Conservation (phyloP, 2,113 vertebrate genomes). For the Myrmophylax atrothorax region DNA sequence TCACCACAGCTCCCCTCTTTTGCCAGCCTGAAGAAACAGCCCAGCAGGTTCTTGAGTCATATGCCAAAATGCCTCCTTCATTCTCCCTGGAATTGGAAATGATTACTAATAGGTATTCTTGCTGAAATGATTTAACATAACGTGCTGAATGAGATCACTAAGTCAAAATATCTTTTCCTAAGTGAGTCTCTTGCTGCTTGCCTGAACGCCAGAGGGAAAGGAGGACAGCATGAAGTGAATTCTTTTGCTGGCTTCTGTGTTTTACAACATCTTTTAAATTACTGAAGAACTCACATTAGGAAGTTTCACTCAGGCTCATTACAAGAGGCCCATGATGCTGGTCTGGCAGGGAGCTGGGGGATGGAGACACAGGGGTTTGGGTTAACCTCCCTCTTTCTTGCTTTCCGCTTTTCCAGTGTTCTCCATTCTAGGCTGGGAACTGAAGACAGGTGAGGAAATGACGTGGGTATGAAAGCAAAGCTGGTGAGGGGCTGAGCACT, state of each 20-base stretch:
- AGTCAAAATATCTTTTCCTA: slow-evolving; percentile 36
- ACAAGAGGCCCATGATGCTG: neutral
- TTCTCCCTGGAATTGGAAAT: neutral
- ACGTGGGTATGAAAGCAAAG: neutral
- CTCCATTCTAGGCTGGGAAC: neutral
- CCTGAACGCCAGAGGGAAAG: slow-evolving; percentile 33
- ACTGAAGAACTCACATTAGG: neutral
- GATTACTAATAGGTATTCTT: slow-evolving; percentile 40
- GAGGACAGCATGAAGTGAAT: neutral
- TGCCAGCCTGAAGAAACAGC: slow-evolving; percentile 38
- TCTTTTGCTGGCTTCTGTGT: neutral
- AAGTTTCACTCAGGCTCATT: neutral
- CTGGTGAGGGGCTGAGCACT: neutral
- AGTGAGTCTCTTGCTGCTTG: neutral
- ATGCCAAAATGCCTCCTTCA: slow-evolving; percentile 36
- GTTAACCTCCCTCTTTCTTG: neutral
- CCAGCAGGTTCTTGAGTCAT: slow-evolving; percentile 15
- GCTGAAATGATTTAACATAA: slow-evolving; percentile 45
- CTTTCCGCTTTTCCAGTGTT: neutral
- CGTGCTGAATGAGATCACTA: slow-evolving; percentile 44
- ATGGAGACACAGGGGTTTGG: neutral
- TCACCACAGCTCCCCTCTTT: neutral
- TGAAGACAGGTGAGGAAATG: neutral
- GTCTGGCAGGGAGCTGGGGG: neutral
- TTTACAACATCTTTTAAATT: slow-evolving; percentile 11